These are phyloP conservation scores for Eunapius fragilis DNA, from an alignment of 37 sponge, comb jelly and placozoan genomes.

Conservation along the genomic window DNA sequence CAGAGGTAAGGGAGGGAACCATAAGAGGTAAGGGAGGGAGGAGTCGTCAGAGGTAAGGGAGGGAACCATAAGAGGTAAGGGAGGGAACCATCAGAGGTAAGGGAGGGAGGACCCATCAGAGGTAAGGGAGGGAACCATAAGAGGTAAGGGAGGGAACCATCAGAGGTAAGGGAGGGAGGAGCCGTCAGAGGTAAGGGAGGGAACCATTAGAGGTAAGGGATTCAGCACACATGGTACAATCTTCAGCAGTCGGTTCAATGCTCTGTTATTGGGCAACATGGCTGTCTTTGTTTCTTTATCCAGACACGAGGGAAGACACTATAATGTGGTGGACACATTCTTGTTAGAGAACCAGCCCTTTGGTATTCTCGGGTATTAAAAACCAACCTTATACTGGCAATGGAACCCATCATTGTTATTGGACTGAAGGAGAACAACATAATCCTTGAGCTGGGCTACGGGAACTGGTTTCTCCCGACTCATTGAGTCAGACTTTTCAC, in stretches of 20 bases:
- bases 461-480: slow-evolving; percentile 18
- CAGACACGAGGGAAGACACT: neutral
- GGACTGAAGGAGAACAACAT: slow-evolving; percentile 18
- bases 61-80: no score
- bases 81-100: no score
- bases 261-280: slow-evolving; percentile 10
- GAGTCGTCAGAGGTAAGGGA: no score
- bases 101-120: neutral
- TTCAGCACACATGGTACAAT: slow-evolving; percentile 44
- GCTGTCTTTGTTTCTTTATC: slow-evolving; percentile 3
- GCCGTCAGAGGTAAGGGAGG: neutral
- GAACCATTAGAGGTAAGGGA: no score
- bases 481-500: neutral
- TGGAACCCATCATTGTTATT: slow-evolving; percentile 27
- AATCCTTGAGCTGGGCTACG: slow-evolving; percentile 13
- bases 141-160: neutral
- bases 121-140: neutral
- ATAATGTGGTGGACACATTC: neutral
- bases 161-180: neutral
- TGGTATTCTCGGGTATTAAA: neutral
- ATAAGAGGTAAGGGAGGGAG: no score
- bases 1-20: no score
- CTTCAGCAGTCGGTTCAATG: slow-evolving; percentile 39
- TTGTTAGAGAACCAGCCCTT: neutral
- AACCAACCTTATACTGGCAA: slow-evolving; percentile 2